A percentile compares a stretch with the other conserved stretches of the same genome.
These are phyloP conservation scores for Luehdorfia chinensis DNA, from an alignment of 1,140 invertebrate genomes.

Conservation along the genomic window DNA sequence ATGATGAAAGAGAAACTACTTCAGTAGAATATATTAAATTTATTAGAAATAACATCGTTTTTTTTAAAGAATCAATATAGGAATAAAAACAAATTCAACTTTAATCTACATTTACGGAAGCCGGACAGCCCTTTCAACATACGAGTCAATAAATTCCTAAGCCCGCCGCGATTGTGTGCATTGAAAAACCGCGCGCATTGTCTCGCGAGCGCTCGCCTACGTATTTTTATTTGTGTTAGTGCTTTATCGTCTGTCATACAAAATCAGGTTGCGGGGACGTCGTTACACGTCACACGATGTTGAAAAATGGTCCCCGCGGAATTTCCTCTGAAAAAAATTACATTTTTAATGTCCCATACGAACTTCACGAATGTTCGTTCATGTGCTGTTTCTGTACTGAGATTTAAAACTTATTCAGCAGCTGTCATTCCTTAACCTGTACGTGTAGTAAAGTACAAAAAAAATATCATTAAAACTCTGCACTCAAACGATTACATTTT, in stretches of 20 bases:
- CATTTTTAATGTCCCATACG: constrained; percentile 13
- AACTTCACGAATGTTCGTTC: constrained; percentile 17
- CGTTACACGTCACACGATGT: constrained; percentile 10
- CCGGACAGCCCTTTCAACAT: constrained; percentile 18
- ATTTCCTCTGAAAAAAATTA: constrained; percentile 10
- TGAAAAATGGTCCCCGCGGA: constrained; percentile 8
- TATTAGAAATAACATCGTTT: no score
- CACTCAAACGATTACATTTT: no score
- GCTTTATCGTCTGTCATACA: constrained; percentile 35
- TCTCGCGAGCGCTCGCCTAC: constrained; percentile 29
- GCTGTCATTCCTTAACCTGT: no score
- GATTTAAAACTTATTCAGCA: no score
- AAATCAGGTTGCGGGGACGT: constrained; percentile 27
- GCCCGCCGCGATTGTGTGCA: constrained; percentile 54
- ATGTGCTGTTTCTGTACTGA: no score
- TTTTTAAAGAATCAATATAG: no score
- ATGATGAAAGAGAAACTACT: no score
- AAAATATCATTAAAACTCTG: no score
- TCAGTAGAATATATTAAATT: no score
- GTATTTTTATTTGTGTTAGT: constrained; percentile 28
- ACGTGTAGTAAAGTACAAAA: no score
- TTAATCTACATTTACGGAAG: no score
- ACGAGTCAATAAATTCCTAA: constrained; percentile 71
- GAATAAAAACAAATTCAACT: no score
- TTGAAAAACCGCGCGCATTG: constrained; percentile 60